Evolutionary conservation across 2,113 vertebrate species (phyloP).

Genomic region (Hydrochoerus hydrochaeris): DNA sequence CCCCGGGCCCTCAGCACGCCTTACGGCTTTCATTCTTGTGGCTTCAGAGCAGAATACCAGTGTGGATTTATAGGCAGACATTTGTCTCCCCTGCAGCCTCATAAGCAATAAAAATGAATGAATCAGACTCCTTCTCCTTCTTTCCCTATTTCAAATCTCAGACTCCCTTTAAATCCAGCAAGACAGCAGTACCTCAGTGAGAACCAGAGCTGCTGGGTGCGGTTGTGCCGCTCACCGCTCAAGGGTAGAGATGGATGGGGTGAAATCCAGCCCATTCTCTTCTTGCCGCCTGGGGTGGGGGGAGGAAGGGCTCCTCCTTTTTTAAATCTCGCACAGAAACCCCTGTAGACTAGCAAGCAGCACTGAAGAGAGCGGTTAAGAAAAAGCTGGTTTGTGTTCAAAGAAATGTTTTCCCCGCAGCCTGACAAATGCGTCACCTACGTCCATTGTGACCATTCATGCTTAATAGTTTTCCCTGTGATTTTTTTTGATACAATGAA

Average conservation of each 20-base stretch:
- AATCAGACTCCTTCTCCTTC: not conserved
- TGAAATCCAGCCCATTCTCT: not conserved
- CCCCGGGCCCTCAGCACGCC: not conserved
- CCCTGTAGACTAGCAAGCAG: not conserved
- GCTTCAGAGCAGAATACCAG: conserved; percentile 15
- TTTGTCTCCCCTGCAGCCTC: conserved; percentile 33
- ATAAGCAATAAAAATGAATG: not conserved
- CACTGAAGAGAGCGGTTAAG: not conserved
- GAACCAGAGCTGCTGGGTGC: not conserved
- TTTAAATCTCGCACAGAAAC: not conserved
- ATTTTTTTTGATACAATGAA: not conserved
- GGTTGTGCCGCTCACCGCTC: not conserved
- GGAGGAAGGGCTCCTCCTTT: not conserved
- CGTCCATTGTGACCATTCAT: too few relatives aligned
- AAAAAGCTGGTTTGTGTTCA: not conserved
- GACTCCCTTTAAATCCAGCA: not conserved
- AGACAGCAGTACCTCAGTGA: not conserved
- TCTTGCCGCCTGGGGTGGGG: not conserved
- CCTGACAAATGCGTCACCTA: not conserved
- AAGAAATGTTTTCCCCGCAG: not conserved
- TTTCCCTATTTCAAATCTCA: not conserved
- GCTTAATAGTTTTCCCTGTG: not conserved
- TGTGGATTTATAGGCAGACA: not conserved
- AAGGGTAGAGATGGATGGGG: not conserved
- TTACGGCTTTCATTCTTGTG: not conserved